phyloP scores from a whole-genome alignment of 2,888 invertebrate species.

The Beris chalybata region DNA sequence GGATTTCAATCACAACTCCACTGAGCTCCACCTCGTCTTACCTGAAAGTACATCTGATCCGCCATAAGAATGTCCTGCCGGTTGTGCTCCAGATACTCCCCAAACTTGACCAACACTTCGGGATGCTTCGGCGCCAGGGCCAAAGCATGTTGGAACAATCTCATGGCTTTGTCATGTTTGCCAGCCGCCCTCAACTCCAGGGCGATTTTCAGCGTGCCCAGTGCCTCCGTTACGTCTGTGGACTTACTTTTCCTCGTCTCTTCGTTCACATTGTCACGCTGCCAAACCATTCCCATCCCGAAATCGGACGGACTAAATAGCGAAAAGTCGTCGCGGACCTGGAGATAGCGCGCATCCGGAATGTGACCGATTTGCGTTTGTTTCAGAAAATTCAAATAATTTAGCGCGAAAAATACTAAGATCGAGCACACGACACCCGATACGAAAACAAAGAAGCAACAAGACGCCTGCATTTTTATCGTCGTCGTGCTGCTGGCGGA shows the following conservation, averaged over 20 bases:
- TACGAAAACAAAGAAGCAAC: constrained; percentile 30
- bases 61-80: constrained; percentile 84
- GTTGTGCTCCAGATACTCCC: constrained; percentile 87
- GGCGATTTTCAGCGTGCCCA: constrained; percentile 82
- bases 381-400: constrained; percentile 26
- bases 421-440: constrained; percentile 37
- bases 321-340: constrained; percentile 53
- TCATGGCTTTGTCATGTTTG: constrained; percentile 82
- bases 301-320: constrained; percentile 45
- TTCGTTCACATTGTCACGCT: not conserved
- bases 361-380: constrained; percentile 48
- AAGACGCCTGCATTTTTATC: constrained; percentile 9
- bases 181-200: constrained; percentile 80
- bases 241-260: constrained; percentile 5
- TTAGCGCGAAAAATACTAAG: constrained; percentile 27
- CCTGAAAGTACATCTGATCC: constrained; percentile 86
- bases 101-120: constrained; percentile 88
- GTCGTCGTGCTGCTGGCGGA: not conserved
- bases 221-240: constrained; percentile 65
- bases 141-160: constrained; percentile 86
- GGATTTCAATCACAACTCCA: too few species aligned
- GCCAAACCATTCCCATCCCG: constrained; percentile 18
- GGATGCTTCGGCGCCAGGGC: constrained; percentile 90
- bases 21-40: constrained; percentile 40
- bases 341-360: constrained; percentile 49